Percentiles rank a stretch among this genome's conserved stretches.
Conservation (phyloP, 2,113 vertebrate genomes). For the Gobio gobio region DNA sequence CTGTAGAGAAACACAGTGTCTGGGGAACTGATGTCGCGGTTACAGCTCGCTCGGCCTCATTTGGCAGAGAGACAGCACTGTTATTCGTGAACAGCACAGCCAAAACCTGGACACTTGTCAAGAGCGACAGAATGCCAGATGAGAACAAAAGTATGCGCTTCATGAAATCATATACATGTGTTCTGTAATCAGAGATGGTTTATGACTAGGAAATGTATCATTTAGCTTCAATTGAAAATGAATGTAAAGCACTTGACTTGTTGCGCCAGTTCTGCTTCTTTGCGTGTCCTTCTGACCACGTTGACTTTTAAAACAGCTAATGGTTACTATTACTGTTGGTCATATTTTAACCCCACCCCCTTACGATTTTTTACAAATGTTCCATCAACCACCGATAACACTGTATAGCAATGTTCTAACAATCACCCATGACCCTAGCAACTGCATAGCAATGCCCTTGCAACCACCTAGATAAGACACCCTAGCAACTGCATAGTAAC, state of each 20-base stretch:
- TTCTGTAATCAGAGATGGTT: conserved; percentile 28
- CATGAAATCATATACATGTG: conserved; percentile 33
- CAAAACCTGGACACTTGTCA: conserved; percentile 27
- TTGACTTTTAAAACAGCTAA: conserved; percentile 29
- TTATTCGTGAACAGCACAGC: conserved; percentile 8
- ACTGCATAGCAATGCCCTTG: too few relatives aligned
- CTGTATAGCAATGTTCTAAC: neutral
- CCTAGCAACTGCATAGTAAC: neutral
- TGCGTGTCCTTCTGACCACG: conserved; percentile 36
- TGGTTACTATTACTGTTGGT: neutral
- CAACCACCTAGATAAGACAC: neutral
- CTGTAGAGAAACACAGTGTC: conserved; percentile 25
- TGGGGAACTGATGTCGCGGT: conserved; percentile 49
- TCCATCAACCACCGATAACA: too few relatives aligned
- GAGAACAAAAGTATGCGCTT: conserved; percentile 31
- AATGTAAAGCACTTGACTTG: conserved; percentile 25
- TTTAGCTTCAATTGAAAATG: conserved; percentile 31
- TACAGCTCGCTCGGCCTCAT: conserved; percentile 33
- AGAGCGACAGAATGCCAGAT: conserved; percentile 36
- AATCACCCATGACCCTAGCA: neutral
- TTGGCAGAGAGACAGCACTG: conserved; percentile 36
- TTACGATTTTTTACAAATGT: too few relatives aligned
- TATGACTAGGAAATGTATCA: conserved; percentile 26
- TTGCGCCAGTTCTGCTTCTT: neutral
- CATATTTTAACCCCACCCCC: neutral